Percentiles rank a stretch among this genome's conserved stretches.
Evolutionary conservation across 2,797 vertebrate genomes (phyloP).

Genomic region (Coccyzus lansbergi): DNA sequence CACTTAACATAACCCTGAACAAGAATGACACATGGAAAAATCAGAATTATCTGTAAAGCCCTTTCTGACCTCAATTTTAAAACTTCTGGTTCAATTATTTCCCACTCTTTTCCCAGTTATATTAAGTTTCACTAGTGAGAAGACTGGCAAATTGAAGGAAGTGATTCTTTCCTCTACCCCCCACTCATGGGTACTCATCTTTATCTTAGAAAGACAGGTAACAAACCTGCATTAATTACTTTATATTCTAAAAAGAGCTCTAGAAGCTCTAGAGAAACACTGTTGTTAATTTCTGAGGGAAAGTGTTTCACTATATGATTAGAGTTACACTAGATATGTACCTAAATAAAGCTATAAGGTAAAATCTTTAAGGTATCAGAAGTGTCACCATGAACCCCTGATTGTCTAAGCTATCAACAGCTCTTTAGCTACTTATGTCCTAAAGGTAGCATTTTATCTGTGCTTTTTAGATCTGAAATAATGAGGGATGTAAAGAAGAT

Average conservation of each 20-base stretch:
- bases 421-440: not conserved
- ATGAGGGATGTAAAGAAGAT: not conserved
- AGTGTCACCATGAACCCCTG: rapidly evolving
- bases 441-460: not conserved
- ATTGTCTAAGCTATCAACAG: not conserved
- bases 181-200: not conserved
- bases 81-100: not conserved
- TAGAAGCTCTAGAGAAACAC: not conserved
- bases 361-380: not conserved
- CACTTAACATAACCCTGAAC: not conserved
- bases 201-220: not conserved
- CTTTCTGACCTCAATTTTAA: not conserved
- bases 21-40: not conserved
- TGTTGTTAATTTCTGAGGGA: not conserved
- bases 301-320: not conserved
- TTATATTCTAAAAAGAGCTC: not conserved
- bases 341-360: not conserved
- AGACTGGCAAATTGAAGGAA: not conserved
- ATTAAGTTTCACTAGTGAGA: not conserved
- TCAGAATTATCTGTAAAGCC: not conserved
- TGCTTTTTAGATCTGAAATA: not conserved
- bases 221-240: not conserved
- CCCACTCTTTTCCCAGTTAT: not conserved
- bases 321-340: not conserved
- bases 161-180: not conserved